Base-by-base conservation (phyloP, 2,113 vertebrate genomes). In the Tachycineta bicolor region DNA sequence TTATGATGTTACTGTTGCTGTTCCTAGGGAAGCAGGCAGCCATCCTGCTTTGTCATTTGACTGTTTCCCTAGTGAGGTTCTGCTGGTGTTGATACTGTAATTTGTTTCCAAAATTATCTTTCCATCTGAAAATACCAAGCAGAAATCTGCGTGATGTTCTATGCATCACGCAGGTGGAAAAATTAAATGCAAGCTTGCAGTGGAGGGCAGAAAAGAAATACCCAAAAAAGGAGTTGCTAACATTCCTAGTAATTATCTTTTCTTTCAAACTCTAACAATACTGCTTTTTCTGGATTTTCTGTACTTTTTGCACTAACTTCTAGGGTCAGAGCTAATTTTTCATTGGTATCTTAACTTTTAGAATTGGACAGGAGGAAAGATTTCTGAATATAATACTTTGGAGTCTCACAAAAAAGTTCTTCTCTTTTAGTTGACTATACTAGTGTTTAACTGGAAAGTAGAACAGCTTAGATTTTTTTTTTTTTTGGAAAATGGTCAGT, bases 21-120 rank as follows among this genome's bases (percentile, higher is more conserved):
- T 50, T 86, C 33, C 14, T 33, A 23, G 25, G 44, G 33, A 75
- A 89, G 33, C 19, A 64, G 34, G 11, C 34, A 44, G 24, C 49
- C 19, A 29, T 69, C 43, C 63, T 86, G 44, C 39, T 80, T 81
- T 52, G 26, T 79, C 22, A 79, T 68, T 79, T 52, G n/a, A 52
- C 12, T 9, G 13, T 64, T 89, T 11, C 25, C 12, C 44, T 56
- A 52, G 68, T 0, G 0, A 74, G 59, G 9, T 89, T 56, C 53
- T 87, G 47, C 73, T 78, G 28, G 11, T 59, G 15, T 34, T 75
- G 39, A 33, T 80, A 44, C 9, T 56, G 24, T 68, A 41, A 31
- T 29, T 44, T 20, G 14, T 52, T 95, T 85, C 25, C 75, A 49
- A 43, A 87, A 46, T 63, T 89, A 31, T 14, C 24, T 78, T 85